Conservation (phyloP, 2,113 vertebrate species). For the Monarcha castaneiventris region DNA sequence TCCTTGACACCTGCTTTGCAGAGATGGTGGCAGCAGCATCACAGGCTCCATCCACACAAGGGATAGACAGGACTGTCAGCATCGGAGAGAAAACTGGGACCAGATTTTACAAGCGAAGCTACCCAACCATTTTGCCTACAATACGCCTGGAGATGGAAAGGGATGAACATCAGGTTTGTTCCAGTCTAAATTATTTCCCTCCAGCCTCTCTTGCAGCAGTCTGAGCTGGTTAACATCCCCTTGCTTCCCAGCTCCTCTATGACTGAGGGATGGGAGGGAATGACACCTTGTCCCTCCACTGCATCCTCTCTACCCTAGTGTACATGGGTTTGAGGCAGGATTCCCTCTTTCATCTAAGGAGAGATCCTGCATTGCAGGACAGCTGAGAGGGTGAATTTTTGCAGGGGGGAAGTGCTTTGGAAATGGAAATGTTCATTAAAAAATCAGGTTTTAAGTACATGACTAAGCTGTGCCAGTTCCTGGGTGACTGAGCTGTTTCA, state of each 20-base stretch:
- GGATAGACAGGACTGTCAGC: background rate
- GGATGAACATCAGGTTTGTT: accelerated
- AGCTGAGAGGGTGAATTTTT: background rate
- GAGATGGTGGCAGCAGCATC: background rate
- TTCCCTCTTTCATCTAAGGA: background rate
- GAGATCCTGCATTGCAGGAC: background rate
- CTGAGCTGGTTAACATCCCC: background rate
- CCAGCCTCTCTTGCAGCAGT: background rate
- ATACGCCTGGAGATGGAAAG: accelerated
- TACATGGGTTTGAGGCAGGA: background rate
- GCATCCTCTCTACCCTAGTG: background rate
- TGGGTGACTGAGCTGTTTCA: background rate
- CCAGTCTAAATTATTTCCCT: background rate
- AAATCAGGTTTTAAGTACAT: background rate
- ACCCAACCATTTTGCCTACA: background rate
- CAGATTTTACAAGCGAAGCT: background rate
- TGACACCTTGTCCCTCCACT: background rate
- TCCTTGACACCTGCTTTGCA: background rate
- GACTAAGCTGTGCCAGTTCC: background rate
- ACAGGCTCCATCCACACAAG: background rate
- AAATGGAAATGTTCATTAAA: background rate
- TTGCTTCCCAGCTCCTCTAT: background rate
- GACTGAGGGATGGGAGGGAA: background rate
- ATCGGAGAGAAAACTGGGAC: background rate
- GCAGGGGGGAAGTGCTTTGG: background rate